Conservation (phyloP, 2,888 invertebrate genomes). For the Platynereis dumerilii region DNA sequence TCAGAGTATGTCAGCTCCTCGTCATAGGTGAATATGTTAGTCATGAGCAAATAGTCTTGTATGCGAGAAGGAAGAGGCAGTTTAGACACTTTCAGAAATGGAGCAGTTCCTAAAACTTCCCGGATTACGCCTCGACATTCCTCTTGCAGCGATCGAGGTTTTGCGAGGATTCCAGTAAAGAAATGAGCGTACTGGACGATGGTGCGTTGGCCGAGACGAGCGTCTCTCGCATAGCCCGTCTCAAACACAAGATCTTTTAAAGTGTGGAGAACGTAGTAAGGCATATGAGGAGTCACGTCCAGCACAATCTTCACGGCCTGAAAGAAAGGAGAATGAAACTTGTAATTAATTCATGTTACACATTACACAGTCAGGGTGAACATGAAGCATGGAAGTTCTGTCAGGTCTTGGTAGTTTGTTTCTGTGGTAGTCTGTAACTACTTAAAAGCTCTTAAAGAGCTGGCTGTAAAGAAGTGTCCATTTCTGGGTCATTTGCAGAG, state of each 20-base stretch:
- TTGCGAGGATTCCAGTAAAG: conserved; percentile 40
- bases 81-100: conserved; percentile 41
- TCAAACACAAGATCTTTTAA: conserved; percentile 47
- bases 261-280: conserved; percentile 42
- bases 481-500: too few species aligned
- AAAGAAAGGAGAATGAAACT: too few species aligned
- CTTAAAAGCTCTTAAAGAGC: too few species aligned
- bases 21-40: conserved; percentile 29
- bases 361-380: too few species aligned
- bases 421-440: too few species aligned
- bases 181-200: conserved; percentile 45
- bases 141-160: conserved; percentile 49
- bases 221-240: conserved; percentile 44
- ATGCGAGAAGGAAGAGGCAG: conserved; percentile 50
- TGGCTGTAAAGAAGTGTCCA: too few species aligned
- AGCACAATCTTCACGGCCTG: conserved; percentile 24
- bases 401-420: too few species aligned
- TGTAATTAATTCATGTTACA: too few species aligned
- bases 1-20: background rate
- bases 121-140: conserved; percentile 49
- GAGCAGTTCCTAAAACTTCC: conserved; percentile 42
- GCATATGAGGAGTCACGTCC: conserved; percentile 47
- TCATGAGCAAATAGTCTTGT: conserved; percentile 54
- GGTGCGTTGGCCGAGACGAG: conserved; percentile 41
- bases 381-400: too few species aligned